Conservation (phyloP, 1,140 invertebrate species). For the Coenobita brevimanus region DNA sequence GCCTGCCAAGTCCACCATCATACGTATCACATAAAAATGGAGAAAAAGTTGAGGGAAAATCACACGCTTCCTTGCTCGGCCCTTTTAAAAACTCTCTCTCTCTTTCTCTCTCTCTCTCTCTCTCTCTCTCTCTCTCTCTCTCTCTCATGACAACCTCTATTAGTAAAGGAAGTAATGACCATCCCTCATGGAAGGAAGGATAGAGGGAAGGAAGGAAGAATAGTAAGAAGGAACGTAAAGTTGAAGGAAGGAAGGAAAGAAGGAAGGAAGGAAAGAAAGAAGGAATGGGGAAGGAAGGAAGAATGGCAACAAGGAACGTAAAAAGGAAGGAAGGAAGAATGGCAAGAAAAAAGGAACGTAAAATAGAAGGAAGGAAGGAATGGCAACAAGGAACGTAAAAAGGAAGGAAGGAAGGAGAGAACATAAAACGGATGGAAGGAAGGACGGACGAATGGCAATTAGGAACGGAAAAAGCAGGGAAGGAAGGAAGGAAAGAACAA, state of each 20-base stretch:
- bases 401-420: no score
- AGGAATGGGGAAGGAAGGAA: no score
- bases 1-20: no score
- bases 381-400: no score
- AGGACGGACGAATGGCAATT: no score
- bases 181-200: background rate
- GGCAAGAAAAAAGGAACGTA: background rate
- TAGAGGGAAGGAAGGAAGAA: background rate
- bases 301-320: no score
- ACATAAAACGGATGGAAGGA: no score
- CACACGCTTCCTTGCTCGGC: no score
- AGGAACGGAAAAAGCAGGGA: no score
- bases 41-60: no score
- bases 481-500: background rate
- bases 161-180: background rate
- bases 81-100: background rate
- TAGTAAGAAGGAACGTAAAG: background rate
- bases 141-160: background rate
- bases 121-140: conserved; percentile 20
- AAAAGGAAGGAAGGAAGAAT: no score
- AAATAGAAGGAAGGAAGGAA: background rate
- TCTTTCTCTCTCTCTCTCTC: conserved; percentile 12
- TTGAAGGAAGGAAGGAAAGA: background rate
- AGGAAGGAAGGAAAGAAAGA: background rate
- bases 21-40: no score